Percentiles rank a stretch among this genome's conserved stretches.
These are phyloP conservation scores for Triplophysa tibetana DNA, from an alignment of 2,113 vertebrate genomes.

Conservation along the genomic window DNA sequence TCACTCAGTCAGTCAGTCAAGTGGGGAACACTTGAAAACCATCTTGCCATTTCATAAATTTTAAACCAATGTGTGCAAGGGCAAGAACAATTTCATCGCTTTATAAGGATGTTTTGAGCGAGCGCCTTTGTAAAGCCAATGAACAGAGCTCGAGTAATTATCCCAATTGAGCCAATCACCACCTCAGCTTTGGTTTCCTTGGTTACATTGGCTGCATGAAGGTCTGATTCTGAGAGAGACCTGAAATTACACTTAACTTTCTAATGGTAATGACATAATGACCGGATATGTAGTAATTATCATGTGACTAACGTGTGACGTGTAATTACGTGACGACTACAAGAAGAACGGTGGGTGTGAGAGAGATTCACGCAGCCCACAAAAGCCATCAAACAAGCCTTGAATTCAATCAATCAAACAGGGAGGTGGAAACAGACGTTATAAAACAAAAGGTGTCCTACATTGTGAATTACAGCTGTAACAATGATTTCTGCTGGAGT, in stretches of 20 bases:
- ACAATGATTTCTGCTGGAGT: neutral
- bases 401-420: conserved; percentile 39
- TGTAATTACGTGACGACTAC: conserved; percentile 42
- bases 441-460: conserved; percentile 37
- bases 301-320: conserved; percentile 35
- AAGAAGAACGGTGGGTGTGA: neutral
- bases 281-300: conserved; percentile 46
- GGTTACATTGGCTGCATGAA: conserved; percentile 44
- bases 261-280: conserved; percentile 40
- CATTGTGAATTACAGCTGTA: conserved; percentile 27
- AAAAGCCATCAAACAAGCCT: conserved; percentile 27
- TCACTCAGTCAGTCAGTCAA: neutral
- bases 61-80: neutral
- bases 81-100: neutral
- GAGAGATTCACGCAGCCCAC: neutral
- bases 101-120: conserved; percentile 21
- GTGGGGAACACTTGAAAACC: neutral
- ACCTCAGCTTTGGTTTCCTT: conserved; percentile 47
- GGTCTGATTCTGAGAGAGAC: conserved; percentile 36
- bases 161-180: conserved; percentile 41
- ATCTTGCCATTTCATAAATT: conserved; percentile 9
- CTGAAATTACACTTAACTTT: conserved; percentile 39
- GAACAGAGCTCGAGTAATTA: conserved; percentile 34
- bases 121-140: conserved; percentile 41
- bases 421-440: conserved; percentile 12